A percentile compares a stretch with the other conserved stretches of the same genome.
Evolutionary conservation across 2,888 invertebrate species (phyloP).

Genomic region (Cinara cedri): DNA sequence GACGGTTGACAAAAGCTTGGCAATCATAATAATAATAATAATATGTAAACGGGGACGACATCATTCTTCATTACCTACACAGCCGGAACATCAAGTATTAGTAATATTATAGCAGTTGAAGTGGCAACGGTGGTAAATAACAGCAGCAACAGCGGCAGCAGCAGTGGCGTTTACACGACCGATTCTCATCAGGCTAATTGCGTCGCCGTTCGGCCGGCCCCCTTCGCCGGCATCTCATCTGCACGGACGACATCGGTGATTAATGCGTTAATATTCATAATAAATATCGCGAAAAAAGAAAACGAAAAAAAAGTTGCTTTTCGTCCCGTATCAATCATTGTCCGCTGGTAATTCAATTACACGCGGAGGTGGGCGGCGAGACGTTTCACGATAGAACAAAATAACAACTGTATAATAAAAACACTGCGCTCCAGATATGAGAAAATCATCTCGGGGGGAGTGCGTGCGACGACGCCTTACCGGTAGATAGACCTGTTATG

Average conservation of each 20-base stretch:
- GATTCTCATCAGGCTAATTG: constrained; percentile 51
- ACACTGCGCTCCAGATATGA: too few species aligned
- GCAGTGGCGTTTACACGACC: constrained; percentile 10
- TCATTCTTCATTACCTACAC: constrained; percentile 47
- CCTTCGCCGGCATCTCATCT: not conserved
- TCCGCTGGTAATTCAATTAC: constrained; percentile 28
- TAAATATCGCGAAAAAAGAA: constrained; percentile 20
- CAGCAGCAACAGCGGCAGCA: not conserved
- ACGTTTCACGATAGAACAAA: not conserved
- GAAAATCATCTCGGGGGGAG: too few species aligned
- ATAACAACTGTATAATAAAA: not conserved
- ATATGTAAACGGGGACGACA: not conserved
- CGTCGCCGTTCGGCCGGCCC: constrained; percentile 10
- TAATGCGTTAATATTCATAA: constrained; percentile 49
- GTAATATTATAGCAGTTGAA: too few species aligned
- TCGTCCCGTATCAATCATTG: constrained; percentile 44
- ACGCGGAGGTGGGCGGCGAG: too few species aligned
- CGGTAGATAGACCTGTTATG: too few species aligned
- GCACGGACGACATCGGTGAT: constrained; percentile 34
- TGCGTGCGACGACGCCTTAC: too few species aligned
- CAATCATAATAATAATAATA: constrained; percentile 25
- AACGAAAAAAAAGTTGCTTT: too few species aligned
- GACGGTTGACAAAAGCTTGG: constrained; percentile 20
- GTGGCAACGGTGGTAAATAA: too few species aligned
- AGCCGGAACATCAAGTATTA: too few species aligned